Percentiles rank a stretch among this genome's conserved stretches.
phyloP scores from a whole-genome alignment of 30 jellyfish, hydroid and myxozoan species.

The Hydra vulgaris region DNA sequence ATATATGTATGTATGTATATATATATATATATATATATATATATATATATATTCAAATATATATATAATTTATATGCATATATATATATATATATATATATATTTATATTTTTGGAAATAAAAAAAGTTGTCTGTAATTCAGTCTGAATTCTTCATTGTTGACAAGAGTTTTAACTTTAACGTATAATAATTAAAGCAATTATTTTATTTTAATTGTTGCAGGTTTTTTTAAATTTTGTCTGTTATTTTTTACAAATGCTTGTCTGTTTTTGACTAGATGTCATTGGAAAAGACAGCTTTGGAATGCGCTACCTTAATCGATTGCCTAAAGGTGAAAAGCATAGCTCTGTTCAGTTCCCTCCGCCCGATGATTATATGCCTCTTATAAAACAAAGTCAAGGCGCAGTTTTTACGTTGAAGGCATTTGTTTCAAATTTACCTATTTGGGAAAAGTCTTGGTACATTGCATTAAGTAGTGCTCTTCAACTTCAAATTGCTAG shows the following conservation, averaged over 20 bases:
- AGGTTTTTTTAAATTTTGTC: too few species aligned
- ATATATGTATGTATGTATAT: too few species aligned
- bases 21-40: too few species aligned
- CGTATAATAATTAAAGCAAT: not conserved
- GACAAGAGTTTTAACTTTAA: too few species aligned
- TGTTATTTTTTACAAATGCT: too few species aligned
- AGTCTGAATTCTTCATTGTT: too few species aligned
- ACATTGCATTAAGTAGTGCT: slow-evolving; percentile 31
- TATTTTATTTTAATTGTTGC: not conserved
- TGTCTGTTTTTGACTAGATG: too few species aligned
- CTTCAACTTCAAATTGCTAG: slow-evolving; percentile 37
- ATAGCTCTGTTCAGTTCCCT: slow-evolving; percentile 33
- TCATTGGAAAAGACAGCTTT: slow-evolving; percentile 72
- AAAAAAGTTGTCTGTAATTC: too few species aligned
- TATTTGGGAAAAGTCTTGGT: slow-evolving; percentile 71
- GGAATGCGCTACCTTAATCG: slow-evolving; percentile 67
- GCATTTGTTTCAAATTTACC: slow-evolving; percentile 42
- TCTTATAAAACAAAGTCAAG: slow-evolving; percentile 67
- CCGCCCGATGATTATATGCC: slow-evolving; percentile 86
- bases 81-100: too few species aligned
- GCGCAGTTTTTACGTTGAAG: slow-evolving; percentile 69
- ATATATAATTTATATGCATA: too few species aligned
- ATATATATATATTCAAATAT: too few species aligned
- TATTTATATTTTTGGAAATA: too few species aligned
- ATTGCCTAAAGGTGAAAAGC: slow-evolving; percentile 73